Evolutionary conservation across 2,888 invertebrate genomes (phyloP), one percentile per base, ranked within the genome.

Genomic region (Cephalotes varians): DNA sequence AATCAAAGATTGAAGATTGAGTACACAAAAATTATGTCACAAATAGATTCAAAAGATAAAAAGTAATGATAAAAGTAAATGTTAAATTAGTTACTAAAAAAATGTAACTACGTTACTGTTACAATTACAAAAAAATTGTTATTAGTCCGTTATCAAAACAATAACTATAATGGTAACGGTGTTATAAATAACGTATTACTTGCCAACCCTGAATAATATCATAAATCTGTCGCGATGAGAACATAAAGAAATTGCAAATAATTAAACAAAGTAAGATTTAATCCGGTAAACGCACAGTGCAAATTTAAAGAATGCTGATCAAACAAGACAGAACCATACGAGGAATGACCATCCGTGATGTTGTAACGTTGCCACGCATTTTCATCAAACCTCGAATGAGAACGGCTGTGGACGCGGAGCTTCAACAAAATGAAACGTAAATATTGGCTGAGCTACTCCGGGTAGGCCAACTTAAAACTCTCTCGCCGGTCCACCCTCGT

Each of bases 371-470:
- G 65, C 51, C 56, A 56, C 73, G 82, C 86, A 85, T 85, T 85
- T 83, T 86, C 86, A 83, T 86, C 80, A 85, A 86, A 85, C 82
- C 85, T 72, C 73, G 84, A 88, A 87, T 88, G 90, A 90, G 88
- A 88, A 88, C 87, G 88, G 86, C 87, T 86, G 85, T 76, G 83
- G 84, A 74, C 81, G 86, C 72, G 88, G 85, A 85, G 89, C 86
- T 89, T 89, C 89, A 87, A 84, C 91, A 92, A 91, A 92, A 93
- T 92, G 92, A 92, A 92, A 93, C 91, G 91, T 92, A 93, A 93
- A 93, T 92, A 92, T 92, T 92, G 88, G 91, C 83, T 85, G 85
- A 90, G 90, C 88, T 88, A 87, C 89, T 88, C 85, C 85, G 83
- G 81, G 62, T 83, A 87, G 88, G 87, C 87, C 85, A 91, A 91